A percentile compares a stretch with the other conserved stretches of the same genome.
Conservation (phyloP, 2,113 vertebrate species). For the Carassius auratus region DNA sequence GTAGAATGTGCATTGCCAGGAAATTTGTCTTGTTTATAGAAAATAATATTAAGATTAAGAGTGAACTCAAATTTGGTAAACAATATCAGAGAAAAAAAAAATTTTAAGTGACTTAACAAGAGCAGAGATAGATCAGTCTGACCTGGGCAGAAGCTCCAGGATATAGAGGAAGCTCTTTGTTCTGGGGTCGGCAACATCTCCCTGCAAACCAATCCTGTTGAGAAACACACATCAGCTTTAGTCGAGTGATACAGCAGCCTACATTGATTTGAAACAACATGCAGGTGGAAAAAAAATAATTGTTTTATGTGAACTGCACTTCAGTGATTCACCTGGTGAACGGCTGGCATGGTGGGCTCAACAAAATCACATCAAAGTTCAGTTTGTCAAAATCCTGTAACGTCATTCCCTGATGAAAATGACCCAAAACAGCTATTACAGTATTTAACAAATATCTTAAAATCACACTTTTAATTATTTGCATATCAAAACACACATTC, state of each 20-base stretch:
- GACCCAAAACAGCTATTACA: constrained; percentile 6
- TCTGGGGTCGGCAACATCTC: constrained; percentile 85
- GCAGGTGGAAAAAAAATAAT: no score
- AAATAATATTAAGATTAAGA: neutral
- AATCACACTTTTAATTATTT: no score
- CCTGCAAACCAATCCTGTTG: constrained; percentile 85
- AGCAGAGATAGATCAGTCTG: neutral
- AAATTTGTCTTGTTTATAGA: neutral
- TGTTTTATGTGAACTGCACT: no score
- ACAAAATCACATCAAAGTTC: constrained; percentile 91
- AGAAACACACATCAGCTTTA: constrained; percentile 29
- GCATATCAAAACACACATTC: no score
- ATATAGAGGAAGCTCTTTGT: constrained; percentile 91
- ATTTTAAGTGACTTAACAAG: neutral
- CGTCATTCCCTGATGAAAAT: constrained; percentile 81
- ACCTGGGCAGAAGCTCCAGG: constrained; percentile 91
- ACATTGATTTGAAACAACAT: no score
- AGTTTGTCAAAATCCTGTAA: constrained; percentile 87
- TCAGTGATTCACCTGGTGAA: constrained; percentile 83
- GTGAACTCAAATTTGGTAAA: neutral
- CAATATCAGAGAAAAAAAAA: neutral
- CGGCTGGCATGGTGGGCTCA: constrained; percentile 97
- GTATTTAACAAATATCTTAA: no score
- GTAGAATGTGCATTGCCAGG: neutral
- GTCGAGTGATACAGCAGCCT: neutral